Conservation (phyloP, 2,113 vertebrate species). For the Martes martes region DNA sequence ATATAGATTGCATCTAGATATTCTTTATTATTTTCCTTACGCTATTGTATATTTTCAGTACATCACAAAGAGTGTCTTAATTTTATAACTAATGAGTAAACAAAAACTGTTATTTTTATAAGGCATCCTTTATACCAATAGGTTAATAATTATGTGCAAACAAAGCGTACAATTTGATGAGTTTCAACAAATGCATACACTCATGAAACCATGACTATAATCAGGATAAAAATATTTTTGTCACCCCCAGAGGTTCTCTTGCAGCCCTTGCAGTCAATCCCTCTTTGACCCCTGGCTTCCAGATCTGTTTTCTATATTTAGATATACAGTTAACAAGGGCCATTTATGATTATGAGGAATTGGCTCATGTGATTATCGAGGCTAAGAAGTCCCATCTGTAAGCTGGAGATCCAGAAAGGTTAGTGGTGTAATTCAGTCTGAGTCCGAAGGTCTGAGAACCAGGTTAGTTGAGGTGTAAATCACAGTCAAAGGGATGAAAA, state of each 20-base stretch:
- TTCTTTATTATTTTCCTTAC: background rate
- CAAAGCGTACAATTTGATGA: background rate
- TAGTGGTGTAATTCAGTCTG: background rate
- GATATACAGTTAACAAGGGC: background rate
- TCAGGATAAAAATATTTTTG: background rate
- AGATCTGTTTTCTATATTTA: background rate
- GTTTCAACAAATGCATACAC: background rate
- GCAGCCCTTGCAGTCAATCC: rapidly evolving
- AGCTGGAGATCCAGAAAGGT: background rate
- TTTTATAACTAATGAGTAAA: background rate
- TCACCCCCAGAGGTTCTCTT: background rate
- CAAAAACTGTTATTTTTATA: background rate
- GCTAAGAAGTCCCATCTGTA: background rate
- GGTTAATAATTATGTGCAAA: background rate
- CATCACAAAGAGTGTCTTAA: background rate
- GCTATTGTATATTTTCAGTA: background rate
- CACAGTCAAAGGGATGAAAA: background rate
- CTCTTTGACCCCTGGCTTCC: background rate
- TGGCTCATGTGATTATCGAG: background rate
- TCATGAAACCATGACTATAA: background rate
- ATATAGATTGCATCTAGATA: background rate
- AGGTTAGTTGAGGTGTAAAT: background rate
- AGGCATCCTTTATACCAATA: background rate
- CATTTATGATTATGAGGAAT: background rate
- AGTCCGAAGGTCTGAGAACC: background rate